These are phyloP conservation scores for Brachyhypopomus occidentalis DNA, from an alignment of 2,113 vertebrate species.

Conservation along the genomic window DNA sequence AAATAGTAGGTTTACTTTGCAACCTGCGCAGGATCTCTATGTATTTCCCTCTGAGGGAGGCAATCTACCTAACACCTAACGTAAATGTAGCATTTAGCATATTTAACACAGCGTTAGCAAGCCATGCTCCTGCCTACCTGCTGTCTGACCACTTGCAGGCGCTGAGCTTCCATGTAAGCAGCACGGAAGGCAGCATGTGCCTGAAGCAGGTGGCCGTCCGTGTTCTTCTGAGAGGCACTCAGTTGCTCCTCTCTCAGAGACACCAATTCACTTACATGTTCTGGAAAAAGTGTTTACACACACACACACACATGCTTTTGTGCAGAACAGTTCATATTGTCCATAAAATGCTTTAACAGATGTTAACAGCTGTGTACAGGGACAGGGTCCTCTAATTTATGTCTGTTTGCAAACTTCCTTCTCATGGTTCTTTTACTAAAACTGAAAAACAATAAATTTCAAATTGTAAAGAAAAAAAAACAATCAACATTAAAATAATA, in stretches of 20 bases:
- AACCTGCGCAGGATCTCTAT: conserved; percentile 90
- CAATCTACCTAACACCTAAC: conserved; percentile 87
- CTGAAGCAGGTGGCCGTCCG: conserved; percentile 81
- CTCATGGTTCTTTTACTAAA: too few relatives aligned
- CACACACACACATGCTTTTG: background rate
- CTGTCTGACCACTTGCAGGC: conserved; percentile 82
- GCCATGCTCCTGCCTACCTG: conserved; percentile 75
- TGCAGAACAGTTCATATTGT: background rate
- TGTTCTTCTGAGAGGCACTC: conserved; percentile 77
- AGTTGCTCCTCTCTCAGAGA: conserved; percentile 91
- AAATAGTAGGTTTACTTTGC: conserved; percentile 76
- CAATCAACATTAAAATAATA: too few relatives aligned
- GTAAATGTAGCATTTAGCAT: too few relatives aligned
- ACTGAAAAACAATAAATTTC: background rate
- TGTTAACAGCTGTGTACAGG: background rate
- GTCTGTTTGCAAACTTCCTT: too few relatives aligned
- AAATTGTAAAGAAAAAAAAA: too few relatives aligned
- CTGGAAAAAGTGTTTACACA: conserved; percentile 41
- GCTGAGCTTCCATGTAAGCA: conserved; percentile 85
- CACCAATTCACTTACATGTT: conserved; percentile 85
- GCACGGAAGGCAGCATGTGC: conserved; percentile 81
- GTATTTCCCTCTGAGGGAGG: conserved; percentile 83
- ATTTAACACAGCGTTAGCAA: background rate
- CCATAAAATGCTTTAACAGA: background rate
- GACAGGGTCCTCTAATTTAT: too few relatives aligned